phyloP scores from a whole-genome alignment of 2,888 invertebrate genomes.

The Barypeithes pellucidus region DNA sequence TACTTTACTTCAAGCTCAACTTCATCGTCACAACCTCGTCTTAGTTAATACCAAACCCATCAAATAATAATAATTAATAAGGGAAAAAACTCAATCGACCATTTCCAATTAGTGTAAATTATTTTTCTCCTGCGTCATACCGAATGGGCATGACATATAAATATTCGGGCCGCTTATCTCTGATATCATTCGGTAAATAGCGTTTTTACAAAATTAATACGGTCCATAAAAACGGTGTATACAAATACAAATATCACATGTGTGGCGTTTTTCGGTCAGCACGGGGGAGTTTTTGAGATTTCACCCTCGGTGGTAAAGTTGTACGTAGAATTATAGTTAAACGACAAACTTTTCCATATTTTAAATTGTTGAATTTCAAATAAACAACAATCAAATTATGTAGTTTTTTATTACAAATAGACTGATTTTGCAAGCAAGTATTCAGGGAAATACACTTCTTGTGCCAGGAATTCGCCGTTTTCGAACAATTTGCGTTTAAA shows the following conservation, averaged over 20 bases:
- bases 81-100: slow-evolving; percentile 29
- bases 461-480: too few species aligned
- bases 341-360: too few species aligned
- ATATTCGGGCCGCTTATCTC: slow-evolving; percentile 41
- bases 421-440: too few species aligned
- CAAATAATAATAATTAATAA: slow-evolving; percentile 6
- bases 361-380: too few species aligned
- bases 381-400: too few species aligned
- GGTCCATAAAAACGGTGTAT: slow-evolving; percentile 44
- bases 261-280: slow-evolving; percentile 20
- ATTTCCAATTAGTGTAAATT: slow-evolving; percentile 43
- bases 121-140: slow-evolving; percentile 23
- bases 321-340: too few species aligned
- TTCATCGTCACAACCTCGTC: too few species aligned
- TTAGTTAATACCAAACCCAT: slow-evolving; percentile 16
- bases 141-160: slow-evolving; percentile 40
- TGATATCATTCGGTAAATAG: slow-evolving; percentile 44
- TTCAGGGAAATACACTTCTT: too few species aligned
- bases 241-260: slow-evolving; percentile 39
- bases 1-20: too few species aligned
- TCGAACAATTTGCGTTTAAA: too few species aligned
- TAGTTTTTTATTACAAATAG: too few species aligned
- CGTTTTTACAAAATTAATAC: slow-evolving; percentile 48
- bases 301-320: too few species aligned
- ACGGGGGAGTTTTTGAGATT: slow-evolving; percentile 23